phyloP scores from a whole-genome alignment of 2,888 invertebrate species.

The Pycnomerus fuliginosus region DNA sequence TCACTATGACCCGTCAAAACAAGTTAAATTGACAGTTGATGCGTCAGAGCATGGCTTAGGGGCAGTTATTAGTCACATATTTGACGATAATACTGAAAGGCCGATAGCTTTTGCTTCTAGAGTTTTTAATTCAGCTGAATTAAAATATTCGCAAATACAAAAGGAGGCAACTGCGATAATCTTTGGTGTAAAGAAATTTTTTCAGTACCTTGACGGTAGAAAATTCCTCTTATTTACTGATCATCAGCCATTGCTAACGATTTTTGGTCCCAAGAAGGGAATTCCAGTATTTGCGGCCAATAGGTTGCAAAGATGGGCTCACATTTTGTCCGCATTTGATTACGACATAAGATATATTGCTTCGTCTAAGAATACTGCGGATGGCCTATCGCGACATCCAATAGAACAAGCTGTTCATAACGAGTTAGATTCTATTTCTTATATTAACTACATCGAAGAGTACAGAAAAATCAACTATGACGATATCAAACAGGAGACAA shows the following conservation, averaged over 20 bases:
- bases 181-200: slow-evolving; percentile 15
- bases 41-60: slow-evolving; percentile 18
- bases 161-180: slow-evolving; percentile 18
- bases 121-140: slow-evolving; percentile 14
- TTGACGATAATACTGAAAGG: slow-evolving; percentile 9
- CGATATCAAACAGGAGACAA: slow-evolving; percentile 1
- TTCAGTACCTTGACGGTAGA: slow-evolving; percentile 3
- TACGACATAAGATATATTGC: slow-evolving; percentile 17
- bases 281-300: slow-evolving; percentile 19
- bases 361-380: slow-evolving; percentile 23
- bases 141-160: slow-evolving; percentile 15
- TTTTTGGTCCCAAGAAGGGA: slow-evolving; percentile 15
- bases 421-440: no score
- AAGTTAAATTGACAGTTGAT: slow-evolving; percentile 25
- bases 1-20: slow-evolving; percentile 11
- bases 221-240: slow-evolving; percentile 11
- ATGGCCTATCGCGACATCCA: slow-evolving; percentile 29
- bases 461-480: slow-evolving; percentile 2
- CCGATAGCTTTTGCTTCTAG: slow-evolving; percentile 21
- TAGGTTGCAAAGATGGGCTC: slow-evolving; percentile 17
- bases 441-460: no score
- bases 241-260: slow-evolving; percentile 12
- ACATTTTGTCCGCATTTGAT: slow-evolving; percentile 13
- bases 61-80: slow-evolving; percentile 15
- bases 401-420: no score